Conservation (phyloP, 1,140 invertebrate species). For the Drosophila sechellia region DNA sequence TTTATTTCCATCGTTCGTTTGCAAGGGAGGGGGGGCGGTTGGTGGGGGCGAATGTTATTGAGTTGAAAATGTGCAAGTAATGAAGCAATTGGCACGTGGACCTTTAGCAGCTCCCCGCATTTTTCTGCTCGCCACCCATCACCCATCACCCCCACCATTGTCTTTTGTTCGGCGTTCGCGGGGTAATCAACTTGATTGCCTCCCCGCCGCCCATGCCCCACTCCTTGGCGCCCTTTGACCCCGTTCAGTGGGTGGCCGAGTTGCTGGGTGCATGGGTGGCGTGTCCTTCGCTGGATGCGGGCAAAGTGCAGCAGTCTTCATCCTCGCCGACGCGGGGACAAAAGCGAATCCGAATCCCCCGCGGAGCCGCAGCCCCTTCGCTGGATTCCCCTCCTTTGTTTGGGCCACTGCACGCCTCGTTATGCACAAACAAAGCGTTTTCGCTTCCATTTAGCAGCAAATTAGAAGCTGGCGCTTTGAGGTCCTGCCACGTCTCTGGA, state of each 20-base stretch:
- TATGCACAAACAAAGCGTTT: slow-evolving; percentile 78
- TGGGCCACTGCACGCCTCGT: slow-evolving; percentile 73
- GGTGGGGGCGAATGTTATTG: slow-evolving; percentile 16
- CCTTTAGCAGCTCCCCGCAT: not conserved
- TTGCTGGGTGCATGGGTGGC: not conserved
- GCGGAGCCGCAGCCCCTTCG: too few species aligned
- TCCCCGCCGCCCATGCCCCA: slow-evolving; percentile 21
- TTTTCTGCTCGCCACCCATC: not conserved
- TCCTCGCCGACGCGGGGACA: slow-evolving; percentile 16
- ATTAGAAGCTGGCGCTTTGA: slow-evolving; percentile 65
- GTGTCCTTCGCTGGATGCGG: slow-evolving; percentile 37
- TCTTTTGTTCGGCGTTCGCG: slow-evolving; percentile 48
- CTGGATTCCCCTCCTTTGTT: slow-evolving; percentile 49
- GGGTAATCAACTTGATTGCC: slow-evolving; percentile 52
- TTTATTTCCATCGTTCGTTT: not conserved
- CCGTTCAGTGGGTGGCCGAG: not conserved
- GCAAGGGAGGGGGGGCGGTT: too few species aligned
- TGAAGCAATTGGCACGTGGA: slow-evolving; percentile 51
- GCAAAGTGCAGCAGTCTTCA: slow-evolving; percentile 42
- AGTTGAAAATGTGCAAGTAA: slow-evolving; percentile 54
- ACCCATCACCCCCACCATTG: slow-evolving; percentile 2
- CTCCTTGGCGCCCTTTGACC: slow-evolving; percentile 22
- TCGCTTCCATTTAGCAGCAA: slow-evolving; percentile 76
- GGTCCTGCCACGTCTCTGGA: slow-evolving; percentile 34
- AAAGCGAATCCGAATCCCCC: slow-evolving; percentile 1